Evolutionary conservation across 2,113 vertebrate species (phyloP).

Genomic region (Haemorhous mexicanus): DNA sequence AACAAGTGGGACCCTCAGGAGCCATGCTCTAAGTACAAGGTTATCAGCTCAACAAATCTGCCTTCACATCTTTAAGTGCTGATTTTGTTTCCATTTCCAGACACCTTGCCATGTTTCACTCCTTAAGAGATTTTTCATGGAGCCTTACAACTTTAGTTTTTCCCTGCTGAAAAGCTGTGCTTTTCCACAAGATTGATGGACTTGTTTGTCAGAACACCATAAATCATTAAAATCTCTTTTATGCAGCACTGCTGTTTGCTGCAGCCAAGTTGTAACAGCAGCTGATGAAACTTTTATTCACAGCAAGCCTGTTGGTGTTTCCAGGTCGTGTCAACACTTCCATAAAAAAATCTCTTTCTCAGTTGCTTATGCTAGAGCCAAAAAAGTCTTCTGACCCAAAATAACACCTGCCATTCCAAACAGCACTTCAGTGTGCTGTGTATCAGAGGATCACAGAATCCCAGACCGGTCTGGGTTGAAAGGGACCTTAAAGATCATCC

Average conservation of each 20-base stretch:
- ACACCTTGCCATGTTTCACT: neutral
- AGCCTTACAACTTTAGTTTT: neutral
- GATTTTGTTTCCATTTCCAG: neutral
- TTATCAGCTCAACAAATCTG: neutral
- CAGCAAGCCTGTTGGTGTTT: conserved; percentile 20
- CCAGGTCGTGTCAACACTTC: conserved; percentile 13
- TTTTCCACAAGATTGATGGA: neutral
- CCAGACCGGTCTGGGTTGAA: neutral
- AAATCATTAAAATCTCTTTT: conserved; percentile 28
- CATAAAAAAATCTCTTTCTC: conserved; percentile 6
- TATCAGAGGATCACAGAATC: neutral
- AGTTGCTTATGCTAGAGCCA: neutral
- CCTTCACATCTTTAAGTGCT: neutral
- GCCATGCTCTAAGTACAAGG: neutral
- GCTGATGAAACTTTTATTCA: conserved; percentile 44
- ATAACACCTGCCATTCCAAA: neutral
- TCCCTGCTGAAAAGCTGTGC: neutral
- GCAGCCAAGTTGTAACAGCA: neutral
- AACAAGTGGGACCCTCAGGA: neutral
- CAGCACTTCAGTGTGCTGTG: neutral
- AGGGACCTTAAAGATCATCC: rapidly evolving
- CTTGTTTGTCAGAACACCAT: neutral
- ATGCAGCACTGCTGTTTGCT: neutral
- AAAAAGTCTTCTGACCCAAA: neutral
- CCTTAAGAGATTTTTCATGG: neutral